A percentile compares a stretch with the other conserved stretches of the same genome.
Conservation (phyloP, 2,113 vertebrate species). For the Tiliqua scincoides region DNA sequence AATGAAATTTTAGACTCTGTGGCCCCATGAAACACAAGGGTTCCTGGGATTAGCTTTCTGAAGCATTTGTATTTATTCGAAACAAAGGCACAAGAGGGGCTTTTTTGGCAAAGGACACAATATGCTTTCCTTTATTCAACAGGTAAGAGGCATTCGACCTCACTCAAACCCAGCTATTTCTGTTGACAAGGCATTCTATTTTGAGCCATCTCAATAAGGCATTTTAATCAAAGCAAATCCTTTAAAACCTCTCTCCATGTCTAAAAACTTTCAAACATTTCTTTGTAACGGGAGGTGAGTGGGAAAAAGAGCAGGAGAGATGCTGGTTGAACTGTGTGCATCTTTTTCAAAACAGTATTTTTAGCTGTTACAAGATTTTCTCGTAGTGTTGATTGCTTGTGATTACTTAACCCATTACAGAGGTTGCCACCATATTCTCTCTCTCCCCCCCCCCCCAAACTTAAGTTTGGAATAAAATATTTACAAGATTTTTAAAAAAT, state of each 20-base stretch:
- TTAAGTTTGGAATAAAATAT: not conserved
- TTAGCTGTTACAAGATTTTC: conserved; percentile 42
- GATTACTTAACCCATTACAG: conserved; percentile 4
- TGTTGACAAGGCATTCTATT: conserved; percentile 59
- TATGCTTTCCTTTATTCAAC: conserved; percentile 65
- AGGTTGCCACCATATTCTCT: not conserved
- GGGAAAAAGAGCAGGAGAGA: not conserved
- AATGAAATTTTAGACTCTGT: conserved; percentile 65
- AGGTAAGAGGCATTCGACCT: conserved; percentile 69
- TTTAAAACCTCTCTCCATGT: conserved; percentile 53
- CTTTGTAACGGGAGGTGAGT: conserved; percentile 37
- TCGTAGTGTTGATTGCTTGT: conserved; percentile 29
- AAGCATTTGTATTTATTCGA: conserved; percentile 52
- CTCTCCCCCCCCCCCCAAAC: not conserved
- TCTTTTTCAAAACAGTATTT: conserved; percentile 47
- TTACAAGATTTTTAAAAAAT: not conserved
- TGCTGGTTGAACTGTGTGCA: conserved; percentile 43
- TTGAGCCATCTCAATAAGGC: conserved; percentile 53
- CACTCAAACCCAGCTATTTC: conserved; percentile 50
- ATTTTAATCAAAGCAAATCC: conserved; percentile 70
- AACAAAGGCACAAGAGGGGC: conserved; percentile 57
- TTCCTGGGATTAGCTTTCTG: conserved; percentile 62
- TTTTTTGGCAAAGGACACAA: conserved; percentile 50
- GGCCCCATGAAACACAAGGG: conserved; percentile 60
- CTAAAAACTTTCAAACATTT: conserved; percentile 47